phyloP scores from a whole-genome alignment of 2,888 invertebrate species.

The Mythimna impura region DNA sequence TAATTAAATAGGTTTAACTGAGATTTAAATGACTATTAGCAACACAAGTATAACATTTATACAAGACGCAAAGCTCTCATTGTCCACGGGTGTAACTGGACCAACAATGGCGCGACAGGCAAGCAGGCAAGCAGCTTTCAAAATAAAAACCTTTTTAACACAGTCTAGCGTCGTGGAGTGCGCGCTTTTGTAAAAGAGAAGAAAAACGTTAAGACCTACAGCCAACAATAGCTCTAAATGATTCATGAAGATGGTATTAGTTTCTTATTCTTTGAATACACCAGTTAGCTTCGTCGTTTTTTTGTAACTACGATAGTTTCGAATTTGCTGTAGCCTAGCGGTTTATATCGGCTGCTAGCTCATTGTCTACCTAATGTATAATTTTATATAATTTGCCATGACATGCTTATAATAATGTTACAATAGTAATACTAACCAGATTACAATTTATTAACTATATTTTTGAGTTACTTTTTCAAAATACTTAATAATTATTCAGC shows the following conservation, averaged over 20 bases:
- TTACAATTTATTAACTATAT: not conserved
- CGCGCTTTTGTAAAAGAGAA: conserved; percentile 26
- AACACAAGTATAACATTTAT: conserved; percentile 17
- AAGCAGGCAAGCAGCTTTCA: conserved; percentile 59
- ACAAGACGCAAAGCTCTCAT: conserved; percentile 34
- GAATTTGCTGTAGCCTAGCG: not conserved
- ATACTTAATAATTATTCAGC: not conserved
- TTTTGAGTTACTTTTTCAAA: not conserved
- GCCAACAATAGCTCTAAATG: conserved; percentile 20
- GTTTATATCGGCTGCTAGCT: not conserved
- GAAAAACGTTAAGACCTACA: conserved; percentile 31
- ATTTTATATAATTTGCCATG: not conserved
- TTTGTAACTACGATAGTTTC: not conserved
- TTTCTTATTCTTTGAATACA: conserved; percentile 6
- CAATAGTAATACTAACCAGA: too few relatives aligned
- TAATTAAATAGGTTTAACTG: conserved; percentile 2
- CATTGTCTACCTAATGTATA: not conserved
- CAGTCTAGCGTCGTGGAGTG: conserved; percentile 27
- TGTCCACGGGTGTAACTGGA: conserved; percentile 39
- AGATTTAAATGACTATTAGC: conserved; percentile 22
- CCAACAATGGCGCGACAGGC: conserved; percentile 63
- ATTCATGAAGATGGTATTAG: conserved; percentile 16
- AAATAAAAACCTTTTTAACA: conserved; percentile 63
- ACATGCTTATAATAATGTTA: not conserved
- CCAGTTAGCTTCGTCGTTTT: not conserved